These are phyloP conservation scores for Bombus waltoni DNA, from an alignment of 1,140 invertebrate species.

Conservation along the genomic window DNA sequence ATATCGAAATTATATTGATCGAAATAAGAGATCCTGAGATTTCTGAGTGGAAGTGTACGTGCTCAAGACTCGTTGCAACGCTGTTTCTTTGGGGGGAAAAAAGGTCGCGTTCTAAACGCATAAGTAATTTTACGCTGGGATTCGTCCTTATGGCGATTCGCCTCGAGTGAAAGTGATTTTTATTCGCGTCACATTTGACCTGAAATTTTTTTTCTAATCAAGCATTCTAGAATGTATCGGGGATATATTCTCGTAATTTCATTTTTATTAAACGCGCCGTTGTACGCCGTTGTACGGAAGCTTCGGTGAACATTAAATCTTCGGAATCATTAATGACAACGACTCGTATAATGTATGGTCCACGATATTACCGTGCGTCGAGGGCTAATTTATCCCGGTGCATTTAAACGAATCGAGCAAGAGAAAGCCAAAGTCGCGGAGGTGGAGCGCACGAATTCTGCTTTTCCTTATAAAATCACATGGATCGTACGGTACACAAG, in stretches of 20 bases:
- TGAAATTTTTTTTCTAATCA: neutral
- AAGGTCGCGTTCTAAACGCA: neutral
- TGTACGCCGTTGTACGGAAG: neutral
- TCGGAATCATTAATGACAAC: constrained; percentile 19
- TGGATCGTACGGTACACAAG: too few relatives aligned
- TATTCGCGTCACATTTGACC: neutral
- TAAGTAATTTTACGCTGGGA: neutral
- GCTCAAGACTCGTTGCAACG: too few relatives aligned
- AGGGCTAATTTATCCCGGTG: constrained; percentile 33
- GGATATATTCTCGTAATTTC: neutral
- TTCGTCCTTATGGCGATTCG: neutral
- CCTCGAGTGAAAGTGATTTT: constrained; percentile 28
- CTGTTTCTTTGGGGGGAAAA: neutral
- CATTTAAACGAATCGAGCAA: constrained; percentile 40
- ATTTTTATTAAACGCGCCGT: neutral
- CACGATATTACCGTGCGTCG: constrained; percentile 3
- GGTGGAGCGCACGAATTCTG: neutral
- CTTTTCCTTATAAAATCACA: neutral
- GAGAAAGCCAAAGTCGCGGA: constrained; percentile 54
- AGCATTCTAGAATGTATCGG: too few relatives aligned
- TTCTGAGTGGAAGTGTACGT: neutral
- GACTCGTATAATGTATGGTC: constrained; percentile 33
- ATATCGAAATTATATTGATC: neutral
- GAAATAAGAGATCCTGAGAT: neutral
- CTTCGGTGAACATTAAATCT: constrained; percentile 12